Base-by-base conservation (phyloP, 1,140 invertebrate genomes). In the Xylocopa sonorina region DNA sequence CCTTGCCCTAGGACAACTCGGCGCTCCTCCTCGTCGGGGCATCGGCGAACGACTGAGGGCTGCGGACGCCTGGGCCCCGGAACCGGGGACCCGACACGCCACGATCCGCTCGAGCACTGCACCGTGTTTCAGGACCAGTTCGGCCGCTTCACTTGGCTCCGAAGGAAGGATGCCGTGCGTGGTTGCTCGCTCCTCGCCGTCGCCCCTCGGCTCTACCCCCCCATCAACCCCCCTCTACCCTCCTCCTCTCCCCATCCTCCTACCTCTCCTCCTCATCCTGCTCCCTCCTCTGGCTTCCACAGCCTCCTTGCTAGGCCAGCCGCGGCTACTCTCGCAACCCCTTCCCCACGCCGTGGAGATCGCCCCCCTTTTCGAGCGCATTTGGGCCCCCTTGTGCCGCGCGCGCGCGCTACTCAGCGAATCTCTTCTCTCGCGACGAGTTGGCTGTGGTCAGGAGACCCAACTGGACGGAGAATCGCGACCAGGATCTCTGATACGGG, bases 11-110 rank as follows among this genome's bases (percentile, higher is more conserved):
- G 71, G 82, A 76, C 63, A 85, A 85, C 66, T 72, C 38, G 64
- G 63, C 75, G 85, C 73, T 86, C 90, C 82, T 85, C 85, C 89
- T 87, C 88, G 83, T 85, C 88, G 88, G 84, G 88, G 88, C 88
- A 90, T 84, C 90, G 87, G 88, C 88, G 89, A 87, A 86, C 89
- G 89, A 92, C 91, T 92, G 91, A 91, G 88, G 87, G 87, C 86
- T 82, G 80, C 82, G 82, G 74, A 71, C 80, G 80, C 74, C 82
- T n/a, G 77, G 87, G 81, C 87, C 83, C 77, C 79, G 82, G 82
- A 82, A 82, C 84, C 84, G 88, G 87, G 84, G 81, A 82, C 86
- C 88, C 86, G 82, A 78, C 85, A 80, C 77, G 78, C 85, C 75
- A 71, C 75, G 73, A 72, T 60, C 76, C 78, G 78, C 81, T 83